Evolutionary conservation across 2,113 vertebrate genomes (phyloP).

Genomic region (Ailuropoda melanoleuca): DNA sequence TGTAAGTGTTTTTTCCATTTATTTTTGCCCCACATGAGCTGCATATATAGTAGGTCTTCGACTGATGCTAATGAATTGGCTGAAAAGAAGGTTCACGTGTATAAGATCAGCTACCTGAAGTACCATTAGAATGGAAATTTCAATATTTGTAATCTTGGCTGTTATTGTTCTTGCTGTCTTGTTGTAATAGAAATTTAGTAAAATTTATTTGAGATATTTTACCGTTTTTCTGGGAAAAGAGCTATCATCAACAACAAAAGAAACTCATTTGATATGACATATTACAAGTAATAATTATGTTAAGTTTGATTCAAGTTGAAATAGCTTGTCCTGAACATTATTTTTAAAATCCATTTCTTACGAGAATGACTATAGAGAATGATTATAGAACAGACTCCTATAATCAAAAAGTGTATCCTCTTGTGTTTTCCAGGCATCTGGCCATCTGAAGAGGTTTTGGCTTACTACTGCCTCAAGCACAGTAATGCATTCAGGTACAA

Average conservation of each 20-base stretch:
- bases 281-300: background rate
- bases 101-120: background rate
- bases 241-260: background rate
- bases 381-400: background rate
- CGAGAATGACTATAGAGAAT: background rate
- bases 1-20: background rate
- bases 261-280: background rate
- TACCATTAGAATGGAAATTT: background rate
- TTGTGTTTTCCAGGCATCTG: constrained; percentile 92
- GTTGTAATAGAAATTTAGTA: constrained; percentile 5
- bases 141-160: background rate
- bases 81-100: background rate
- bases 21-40: background rate
- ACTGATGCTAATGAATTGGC: background rate
- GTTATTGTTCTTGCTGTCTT: constrained; percentile 5
- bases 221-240: background rate
- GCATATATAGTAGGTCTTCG: background rate
- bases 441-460: constrained; percentile 98
- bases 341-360: constrained; percentile 53
- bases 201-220: background rate
- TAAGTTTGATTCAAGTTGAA: constrained; percentile 13
- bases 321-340: constrained; percentile 29
- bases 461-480: constrained; percentile 97
- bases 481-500: constrained; percentile 92
- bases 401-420: constrained; percentile 49